These are phyloP conservation scores for Tricholauxania praeusta DNA, from an alignment of 2,888 invertebrate genomes.

Conservation along the genomic window DNA sequence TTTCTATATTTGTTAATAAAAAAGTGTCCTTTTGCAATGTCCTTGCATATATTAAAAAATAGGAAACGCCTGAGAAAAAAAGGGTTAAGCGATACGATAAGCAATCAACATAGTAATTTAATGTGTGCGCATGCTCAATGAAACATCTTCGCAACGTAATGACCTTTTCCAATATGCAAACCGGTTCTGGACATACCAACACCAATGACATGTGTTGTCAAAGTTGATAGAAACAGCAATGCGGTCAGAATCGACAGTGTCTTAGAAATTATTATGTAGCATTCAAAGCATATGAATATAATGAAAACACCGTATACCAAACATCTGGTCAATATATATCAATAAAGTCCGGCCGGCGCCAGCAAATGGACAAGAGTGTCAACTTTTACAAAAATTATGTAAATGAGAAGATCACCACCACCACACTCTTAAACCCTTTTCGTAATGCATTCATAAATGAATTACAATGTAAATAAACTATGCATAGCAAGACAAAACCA, in stretches of 20 bases:
- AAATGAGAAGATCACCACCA: conserved; percentile 4
- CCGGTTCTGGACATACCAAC: conserved; percentile 61
- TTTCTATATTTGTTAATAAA: conserved; percentile 34
- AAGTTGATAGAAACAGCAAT: not conserved
- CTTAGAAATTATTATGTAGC: not conserved
- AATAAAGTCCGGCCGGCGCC: conserved; percentile 5
- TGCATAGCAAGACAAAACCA: not conserved
- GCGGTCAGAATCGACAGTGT: not conserved
- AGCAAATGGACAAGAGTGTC: not conserved
- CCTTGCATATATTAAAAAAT: conserved; percentile 62
- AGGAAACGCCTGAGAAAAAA: conserved; percentile 33
- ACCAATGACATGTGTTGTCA: not conserved
- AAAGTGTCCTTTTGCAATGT: conserved; percentile 65
- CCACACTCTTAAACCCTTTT: not conserved
- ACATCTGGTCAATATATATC: conserved; percentile 4
- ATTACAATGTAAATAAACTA: not conserved
- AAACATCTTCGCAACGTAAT: conserved; percentile 9
- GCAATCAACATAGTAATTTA: conserved; percentile 43
- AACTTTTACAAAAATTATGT: not conserved
- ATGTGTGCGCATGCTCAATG: not conserved
- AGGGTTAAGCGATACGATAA: conserved; percentile 44
- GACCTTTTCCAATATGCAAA: conserved; percentile 45
- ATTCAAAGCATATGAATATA: not conserved
- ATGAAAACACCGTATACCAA: not conserved
- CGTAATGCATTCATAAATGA: not conserved